phyloP scores from a whole-genome alignment of 1,140 invertebrate species.

The Pachypsylla venusta region DNA sequence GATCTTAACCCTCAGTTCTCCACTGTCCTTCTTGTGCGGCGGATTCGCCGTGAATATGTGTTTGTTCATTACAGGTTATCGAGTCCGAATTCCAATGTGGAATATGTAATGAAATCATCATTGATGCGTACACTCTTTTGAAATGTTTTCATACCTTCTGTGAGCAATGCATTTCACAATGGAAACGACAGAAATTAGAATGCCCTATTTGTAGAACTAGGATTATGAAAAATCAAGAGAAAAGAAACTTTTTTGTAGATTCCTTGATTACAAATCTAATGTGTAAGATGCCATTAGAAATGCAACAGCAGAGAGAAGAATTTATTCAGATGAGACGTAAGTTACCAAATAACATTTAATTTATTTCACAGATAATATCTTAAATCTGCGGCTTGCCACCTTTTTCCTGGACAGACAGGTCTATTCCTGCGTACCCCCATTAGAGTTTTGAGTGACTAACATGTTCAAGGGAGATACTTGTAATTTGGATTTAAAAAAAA shows the following conservation, averaged over 20 bases:
- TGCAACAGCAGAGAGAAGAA: background rate
- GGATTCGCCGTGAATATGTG: no score
- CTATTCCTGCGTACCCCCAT: no score
- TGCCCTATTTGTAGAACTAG: constrained; percentile 53
- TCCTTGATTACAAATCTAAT: background rate
- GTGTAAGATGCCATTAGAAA: background rate
- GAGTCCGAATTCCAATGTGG: constrained; percentile 60
- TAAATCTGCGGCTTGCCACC: no score
- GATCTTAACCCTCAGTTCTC: no score
- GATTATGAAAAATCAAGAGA: constrained; percentile 26
- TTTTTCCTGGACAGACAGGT: no score
- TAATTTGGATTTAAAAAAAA: no score
- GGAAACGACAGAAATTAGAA: constrained; percentile 52
- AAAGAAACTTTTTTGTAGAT: background rate
- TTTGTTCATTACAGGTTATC: no score
- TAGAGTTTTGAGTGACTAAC: no score
- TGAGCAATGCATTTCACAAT: constrained; percentile 49
- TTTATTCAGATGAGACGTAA: constrained; percentile 6
- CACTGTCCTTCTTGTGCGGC: no score
- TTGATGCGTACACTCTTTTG: constrained; percentile 44
- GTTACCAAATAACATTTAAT: no score
- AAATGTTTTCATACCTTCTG: constrained; percentile 69
- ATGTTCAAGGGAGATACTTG: no score
- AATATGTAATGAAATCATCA: constrained; percentile 62
- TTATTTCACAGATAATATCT: no score